Conservation (phyloP, 2,888 invertebrate genomes). For the Acronicta aceris region DNA sequence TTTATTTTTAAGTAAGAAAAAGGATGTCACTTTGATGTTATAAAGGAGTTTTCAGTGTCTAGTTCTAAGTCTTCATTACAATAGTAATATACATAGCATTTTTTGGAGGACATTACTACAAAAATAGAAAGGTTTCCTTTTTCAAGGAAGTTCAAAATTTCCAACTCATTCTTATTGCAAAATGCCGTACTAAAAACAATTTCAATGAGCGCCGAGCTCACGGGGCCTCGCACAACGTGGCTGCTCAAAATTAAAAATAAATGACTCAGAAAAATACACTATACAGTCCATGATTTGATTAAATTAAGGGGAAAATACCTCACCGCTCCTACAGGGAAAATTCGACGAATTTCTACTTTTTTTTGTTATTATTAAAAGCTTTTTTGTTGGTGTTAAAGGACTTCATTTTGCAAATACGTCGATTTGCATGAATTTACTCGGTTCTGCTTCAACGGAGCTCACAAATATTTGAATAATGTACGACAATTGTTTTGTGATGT, state of each 20-base stretch:
- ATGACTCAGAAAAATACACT: constrained; percentile 82
- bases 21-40: too few species aligned
- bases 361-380: constrained; percentile 80
- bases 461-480: constrained; percentile 72
- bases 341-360: constrained; percentile 59
- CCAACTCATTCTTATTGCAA: constrained; percentile 6
- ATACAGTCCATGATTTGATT: constrained; percentile 81
- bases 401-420: constrained; percentile 80
- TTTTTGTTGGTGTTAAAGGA: constrained; percentile 72
- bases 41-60: too few species aligned
- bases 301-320: constrained; percentile 85
- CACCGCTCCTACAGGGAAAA: constrained; percentile 59
- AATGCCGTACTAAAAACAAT: constrained; percentile 41
- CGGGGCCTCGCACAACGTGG: constrained; percentile 45
- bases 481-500: constrained; percentile 34
- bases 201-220: constrained; percentile 39
- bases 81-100: too few species aligned
- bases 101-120: too few species aligned
- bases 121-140: neutral
- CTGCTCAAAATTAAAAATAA: constrained; percentile 82
- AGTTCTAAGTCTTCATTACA: too few species aligned
- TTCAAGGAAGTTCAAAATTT: neutral
- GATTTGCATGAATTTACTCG: constrained; percentile 82
- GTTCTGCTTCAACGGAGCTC: constrained; percentile 63
- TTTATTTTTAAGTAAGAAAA: too few species aligned